These are phyloP conservation scores for Synanthedon formicaeformis DNA, from an alignment of 2,888 invertebrate species.

Conservation along the genomic window DNA sequence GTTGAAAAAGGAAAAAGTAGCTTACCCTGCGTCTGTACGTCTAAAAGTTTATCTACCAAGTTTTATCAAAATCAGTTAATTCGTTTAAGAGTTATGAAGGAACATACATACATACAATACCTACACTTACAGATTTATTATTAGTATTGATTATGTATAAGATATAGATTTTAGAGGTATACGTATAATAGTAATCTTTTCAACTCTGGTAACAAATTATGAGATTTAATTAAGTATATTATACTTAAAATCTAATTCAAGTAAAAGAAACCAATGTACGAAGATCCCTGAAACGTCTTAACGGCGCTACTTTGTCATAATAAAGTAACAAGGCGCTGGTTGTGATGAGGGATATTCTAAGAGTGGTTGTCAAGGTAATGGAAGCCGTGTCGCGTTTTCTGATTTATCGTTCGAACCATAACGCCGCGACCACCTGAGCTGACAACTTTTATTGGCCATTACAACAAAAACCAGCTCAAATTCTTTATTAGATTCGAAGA, in stretches of 20 bases:
- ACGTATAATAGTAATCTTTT: background rate
- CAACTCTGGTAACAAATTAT: background rate
- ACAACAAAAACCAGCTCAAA: constrained; percentile 16
- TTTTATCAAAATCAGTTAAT: too few relatives aligned
- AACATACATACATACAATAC: too few relatives aligned
- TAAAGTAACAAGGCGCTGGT: background rate
- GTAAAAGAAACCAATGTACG: background rate
- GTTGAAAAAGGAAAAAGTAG: too few relatives aligned
- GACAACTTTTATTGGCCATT: constrained; percentile 15
- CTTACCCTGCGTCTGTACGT: too few relatives aligned
- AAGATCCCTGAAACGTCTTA: background rate
- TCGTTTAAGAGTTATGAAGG: too few relatives aligned
- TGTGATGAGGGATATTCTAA: background rate
- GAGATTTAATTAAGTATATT: background rate
- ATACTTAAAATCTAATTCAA: background rate
- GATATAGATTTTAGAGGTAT: too few relatives aligned
- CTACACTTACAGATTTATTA: too few relatives aligned
- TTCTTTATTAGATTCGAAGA: constrained; percentile 8
- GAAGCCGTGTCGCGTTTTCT: background rate
- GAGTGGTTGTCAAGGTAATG: background rate
- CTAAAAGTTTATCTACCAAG: too few relatives aligned
- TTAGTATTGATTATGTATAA: too few relatives aligned
- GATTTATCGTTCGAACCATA: constrained; percentile 1
- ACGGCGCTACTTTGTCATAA: background rate
- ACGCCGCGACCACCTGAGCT: constrained; percentile 1